Conservation (phyloP, 2,888 invertebrate species). For the Pterobdella sp. region DNA sequence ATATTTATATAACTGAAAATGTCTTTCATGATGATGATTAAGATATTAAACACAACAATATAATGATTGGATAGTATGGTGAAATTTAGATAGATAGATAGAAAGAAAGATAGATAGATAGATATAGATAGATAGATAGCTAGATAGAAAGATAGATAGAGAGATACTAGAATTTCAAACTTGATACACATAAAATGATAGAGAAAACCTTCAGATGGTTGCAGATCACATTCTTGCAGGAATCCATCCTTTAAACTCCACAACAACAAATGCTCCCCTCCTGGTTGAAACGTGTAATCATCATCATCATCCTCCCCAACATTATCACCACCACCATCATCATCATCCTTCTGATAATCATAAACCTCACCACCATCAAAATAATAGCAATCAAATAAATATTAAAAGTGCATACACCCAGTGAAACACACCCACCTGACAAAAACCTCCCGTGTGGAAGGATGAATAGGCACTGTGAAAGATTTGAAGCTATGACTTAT, state of each 20-base stretch:
- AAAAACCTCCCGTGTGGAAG: not conserved
- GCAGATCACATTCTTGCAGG: not conserved
- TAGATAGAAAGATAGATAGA: too few species aligned
- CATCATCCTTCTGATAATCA: slow-evolving; percentile 16
- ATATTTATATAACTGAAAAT: not conserved
- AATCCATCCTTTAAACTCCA: slow-evolving; percentile 7
- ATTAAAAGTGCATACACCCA: not conserved
- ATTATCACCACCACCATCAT: not conserved
- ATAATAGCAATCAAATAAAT: not conserved
- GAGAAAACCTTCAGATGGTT: not conserved
- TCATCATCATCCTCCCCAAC: slow-evolving; percentile 4
- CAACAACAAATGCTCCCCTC: slow-evolving; percentile 20
- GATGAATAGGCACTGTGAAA: not conserved
- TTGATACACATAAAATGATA: too few species aligned
- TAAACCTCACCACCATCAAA: not conserved
- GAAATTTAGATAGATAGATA: too few species aligned
- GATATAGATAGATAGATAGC: too few species aligned
- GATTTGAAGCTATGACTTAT: not conserved
- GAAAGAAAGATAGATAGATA: too few species aligned
- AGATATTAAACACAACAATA: too few species aligned
- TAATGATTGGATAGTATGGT: too few species aligned
- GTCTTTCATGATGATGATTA: not conserved
- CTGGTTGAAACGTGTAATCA: slow-evolving; percentile 8
- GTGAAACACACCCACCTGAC: not conserved
- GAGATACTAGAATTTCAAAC: too few species aligned